These are phyloP conservation scores for Cryptosula pallasiana DNA, from an alignment of 2,888 invertebrate species.

Conservation along the genomic window DNA sequence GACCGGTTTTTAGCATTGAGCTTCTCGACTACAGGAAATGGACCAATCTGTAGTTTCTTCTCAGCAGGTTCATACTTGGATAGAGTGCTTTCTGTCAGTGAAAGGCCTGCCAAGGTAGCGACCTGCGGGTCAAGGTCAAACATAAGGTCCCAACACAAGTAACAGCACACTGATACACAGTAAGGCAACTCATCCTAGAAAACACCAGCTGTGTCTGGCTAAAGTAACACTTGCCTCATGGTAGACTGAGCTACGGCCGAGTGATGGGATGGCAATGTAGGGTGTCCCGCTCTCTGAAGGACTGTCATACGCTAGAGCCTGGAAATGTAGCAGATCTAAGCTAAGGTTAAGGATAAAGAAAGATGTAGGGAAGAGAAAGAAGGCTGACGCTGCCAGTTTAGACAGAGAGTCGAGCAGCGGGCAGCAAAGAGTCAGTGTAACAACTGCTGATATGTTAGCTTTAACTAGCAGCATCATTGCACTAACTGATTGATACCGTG, in stretches of 20 bases:
- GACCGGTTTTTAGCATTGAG: constrained; percentile 83
- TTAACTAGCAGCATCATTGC: constrained; percentile 31
- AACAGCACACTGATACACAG: background rate
- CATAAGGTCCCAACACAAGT: no score
- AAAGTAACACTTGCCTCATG: constrained; percentile 66
- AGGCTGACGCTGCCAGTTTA: background rate
- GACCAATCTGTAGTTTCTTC: constrained; percentile 64
- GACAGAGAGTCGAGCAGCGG: background rate
- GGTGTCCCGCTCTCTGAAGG: background rate
- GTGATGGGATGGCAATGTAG: constrained; percentile 72
- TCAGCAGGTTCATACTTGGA: constrained; percentile 83
- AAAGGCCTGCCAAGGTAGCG: constrained; percentile 68
- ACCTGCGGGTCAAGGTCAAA: no score
- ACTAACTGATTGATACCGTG: constrained; percentile 29
- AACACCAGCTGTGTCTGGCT: no score
- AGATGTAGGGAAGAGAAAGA: background rate
- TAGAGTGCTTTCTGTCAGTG: constrained; percentile 77
- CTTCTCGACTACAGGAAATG: constrained; percentile 78
- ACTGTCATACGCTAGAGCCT: background rate
- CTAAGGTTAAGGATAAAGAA: background rate
- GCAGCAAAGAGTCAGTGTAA: constrained; percentile 32
- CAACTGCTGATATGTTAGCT: constrained; percentile 35
- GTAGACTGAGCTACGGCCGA: constrained; percentile 85
- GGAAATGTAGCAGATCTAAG: background rate
- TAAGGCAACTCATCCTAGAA: no score